A percentile compares a stretch with the other conserved stretches of the same genome.
Conservation (phyloP, 2,888 invertebrate genomes). For the Cryptus armator region DNA sequence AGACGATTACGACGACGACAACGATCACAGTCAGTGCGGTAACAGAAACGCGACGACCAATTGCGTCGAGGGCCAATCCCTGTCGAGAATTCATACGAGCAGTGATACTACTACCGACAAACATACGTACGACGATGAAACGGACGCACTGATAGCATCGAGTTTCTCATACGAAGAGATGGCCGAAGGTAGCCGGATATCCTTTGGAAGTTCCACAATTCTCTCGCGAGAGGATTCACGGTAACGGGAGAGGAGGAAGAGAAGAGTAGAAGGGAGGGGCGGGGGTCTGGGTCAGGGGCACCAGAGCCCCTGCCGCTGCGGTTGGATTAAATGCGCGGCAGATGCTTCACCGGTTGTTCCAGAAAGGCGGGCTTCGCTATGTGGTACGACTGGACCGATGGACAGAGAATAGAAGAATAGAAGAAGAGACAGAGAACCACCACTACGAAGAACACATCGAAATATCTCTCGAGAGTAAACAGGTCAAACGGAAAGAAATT, state of each 20-base stretch:
- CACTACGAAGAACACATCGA: neutral
- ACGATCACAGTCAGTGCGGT: neutral
- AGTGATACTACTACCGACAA: slow-evolving; percentile 12
- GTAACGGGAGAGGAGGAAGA: slow-evolving; percentile 16
- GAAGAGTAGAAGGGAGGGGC: neutral
- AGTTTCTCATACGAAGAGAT: slow-evolving; percentile 61
- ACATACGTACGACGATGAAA: slow-evolving; percentile 12
- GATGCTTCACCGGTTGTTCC: neutral
- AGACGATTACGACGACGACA: slow-evolving; percentile 44
- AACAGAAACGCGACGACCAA: slow-evolving; percentile 25
- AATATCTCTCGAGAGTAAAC: slow-evolving; percentile 10
- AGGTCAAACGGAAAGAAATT: slow-evolving; percentile 24
- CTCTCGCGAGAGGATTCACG: slow-evolving; percentile 52
- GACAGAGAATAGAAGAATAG: neutral
- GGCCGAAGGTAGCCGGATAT: slow-evolving; percentile 46
- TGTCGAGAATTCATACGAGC: neutral
- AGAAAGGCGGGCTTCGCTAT: neutral
- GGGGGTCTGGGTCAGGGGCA: slow-evolving; percentile 27
- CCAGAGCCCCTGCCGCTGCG: neutral
- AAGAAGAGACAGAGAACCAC: too few relatives aligned
- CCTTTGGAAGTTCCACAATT: slow-evolving; percentile 57
- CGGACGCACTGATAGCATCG: slow-evolving; percentile 46
- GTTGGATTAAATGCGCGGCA: neutral
- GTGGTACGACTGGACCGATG: neutral
- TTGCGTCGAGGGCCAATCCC: slow-evolving; percentile 4